Conservation (phyloP, 2,888 invertebrate genomes). For the Apotomis capreana region DNA sequence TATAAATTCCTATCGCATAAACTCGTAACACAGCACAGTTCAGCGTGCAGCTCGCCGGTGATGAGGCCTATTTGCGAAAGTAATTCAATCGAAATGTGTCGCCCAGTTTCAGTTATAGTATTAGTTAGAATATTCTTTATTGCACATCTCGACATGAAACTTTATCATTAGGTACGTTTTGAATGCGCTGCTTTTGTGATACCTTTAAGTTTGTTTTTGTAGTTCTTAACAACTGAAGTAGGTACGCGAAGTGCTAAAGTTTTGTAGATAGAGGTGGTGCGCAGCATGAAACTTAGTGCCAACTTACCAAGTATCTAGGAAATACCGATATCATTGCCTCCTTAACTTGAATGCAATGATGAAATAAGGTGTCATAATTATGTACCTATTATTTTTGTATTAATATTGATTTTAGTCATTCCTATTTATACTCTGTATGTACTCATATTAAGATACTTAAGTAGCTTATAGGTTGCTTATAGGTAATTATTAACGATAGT, state of each 20-base stretch:
- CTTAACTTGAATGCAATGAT: slow-evolving; percentile 13
- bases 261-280: slow-evolving; percentile 18
- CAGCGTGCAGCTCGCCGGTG: slow-evolving; percentile 64
- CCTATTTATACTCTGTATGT: too few species aligned
- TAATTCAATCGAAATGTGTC: slow-evolving; percentile 69
- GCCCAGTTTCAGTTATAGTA: slow-evolving; percentile 60
- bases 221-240: not conserved
- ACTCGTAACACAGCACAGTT: slow-evolving; percentile 65
- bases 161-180: slow-evolving; percentile 47
- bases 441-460: too few species aligned
- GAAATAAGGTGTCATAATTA: not conserved
- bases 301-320: slow-evolving; percentile 2
- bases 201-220: slow-evolving; percentile 21
- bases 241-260: slow-evolving; percentile 21
- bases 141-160: too few species aligned
- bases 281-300: slow-evolving; percentile 16
- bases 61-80: slow-evolving; percentile 71
- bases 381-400: not conserved
- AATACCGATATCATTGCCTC: not conserved
- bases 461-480: too few species aligned
- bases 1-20: slow-evolving; percentile 79
- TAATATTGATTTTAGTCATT: too few species aligned
- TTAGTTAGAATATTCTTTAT: not conserved
- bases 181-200: slow-evolving; percentile 54
- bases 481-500: too few species aligned